Evolutionary conservation across 2,113 vertebrate genomes (phyloP).

Genomic region (Xiphophorus hellerii): DNA sequence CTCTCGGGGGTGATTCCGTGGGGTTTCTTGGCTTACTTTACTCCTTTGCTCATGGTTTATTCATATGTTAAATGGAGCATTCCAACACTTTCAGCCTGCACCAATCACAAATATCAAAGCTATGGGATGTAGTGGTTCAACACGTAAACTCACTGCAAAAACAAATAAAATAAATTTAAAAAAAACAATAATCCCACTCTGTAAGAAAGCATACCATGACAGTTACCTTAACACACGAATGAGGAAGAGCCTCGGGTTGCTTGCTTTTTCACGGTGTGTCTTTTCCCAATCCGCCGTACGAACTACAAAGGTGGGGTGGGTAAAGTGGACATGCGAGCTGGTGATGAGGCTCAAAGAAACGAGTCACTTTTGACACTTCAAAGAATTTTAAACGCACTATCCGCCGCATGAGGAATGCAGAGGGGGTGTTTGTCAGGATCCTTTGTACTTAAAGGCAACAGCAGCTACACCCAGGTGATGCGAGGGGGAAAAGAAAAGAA

Average conservation of each 20-base stretch:
- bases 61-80: slow-evolving; percentile 60
- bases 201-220: background rate
- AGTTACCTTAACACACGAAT: background rate
- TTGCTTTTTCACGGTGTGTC: slow-evolving; percentile 39
- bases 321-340: slow-evolving; percentile 25
- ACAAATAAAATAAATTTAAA: no score
- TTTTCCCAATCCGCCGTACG: slow-evolving; percentile 62
- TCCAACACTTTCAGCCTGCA: slow-evolving; percentile 32
- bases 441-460: slow-evolving; percentile 47
- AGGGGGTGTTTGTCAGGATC: slow-evolving; percentile 23
- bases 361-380: slow-evolving; percentile 63
- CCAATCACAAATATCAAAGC: slow-evolving; percentile 53
- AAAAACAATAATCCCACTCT: slow-evolving; percentile 5
- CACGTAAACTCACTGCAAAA: slow-evolving; percentile 22
- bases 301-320: slow-evolving; percentile 63
- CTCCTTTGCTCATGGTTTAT: slow-evolving; percentile 67
- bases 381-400: slow-evolving; percentile 54
- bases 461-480: slow-evolving; percentile 17
- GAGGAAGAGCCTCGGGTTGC: slow-evolving; percentile 22
- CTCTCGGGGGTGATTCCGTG: slow-evolving; percentile 53
- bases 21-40: slow-evolving; percentile 54
- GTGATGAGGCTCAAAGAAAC: slow-evolving; percentile 30
- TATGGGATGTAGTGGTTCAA: slow-evolving; percentile 24
- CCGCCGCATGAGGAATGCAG: slow-evolving; percentile 45
- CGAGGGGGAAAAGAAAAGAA: background rate